These are phyloP conservation scores for Polypterus senegalus DNA, from an alignment of 2,113 vertebrate genomes.

Conservation along the genomic window DNA sequence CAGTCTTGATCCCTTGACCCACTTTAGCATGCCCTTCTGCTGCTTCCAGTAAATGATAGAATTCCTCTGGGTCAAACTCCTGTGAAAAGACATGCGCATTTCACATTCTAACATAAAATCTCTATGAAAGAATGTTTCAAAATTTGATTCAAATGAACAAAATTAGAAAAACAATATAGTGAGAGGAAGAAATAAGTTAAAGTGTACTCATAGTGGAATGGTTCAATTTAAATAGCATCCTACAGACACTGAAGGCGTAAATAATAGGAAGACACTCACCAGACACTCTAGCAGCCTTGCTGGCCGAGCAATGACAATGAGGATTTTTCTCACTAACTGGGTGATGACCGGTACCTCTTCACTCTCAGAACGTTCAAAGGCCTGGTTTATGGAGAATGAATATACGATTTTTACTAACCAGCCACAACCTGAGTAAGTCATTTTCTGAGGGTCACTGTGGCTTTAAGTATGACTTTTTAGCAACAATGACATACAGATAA, in stretches of 20 bases:
- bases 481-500: too few species aligned
- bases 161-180: too few species aligned
- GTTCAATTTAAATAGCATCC: background rate
- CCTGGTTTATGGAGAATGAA: conserved; percentile 39
- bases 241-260: too few species aligned
- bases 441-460: too few species aligned
- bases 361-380: conserved; percentile 82
- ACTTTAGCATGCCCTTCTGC: conserved; percentile 90
- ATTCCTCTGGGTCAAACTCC: conserved; percentile 95
- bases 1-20: conserved; percentile 81
- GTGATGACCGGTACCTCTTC: conserved; percentile 77
- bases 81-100: conserved; percentile 23
- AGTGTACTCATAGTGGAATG: too few species aligned
- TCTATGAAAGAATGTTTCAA: too few species aligned
- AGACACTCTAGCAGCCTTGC: conserved; percentile 88
- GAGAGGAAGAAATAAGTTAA: background rate
- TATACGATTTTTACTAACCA: too few species aligned
- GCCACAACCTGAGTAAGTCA: too few species aligned
- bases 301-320: conserved; percentile 86
- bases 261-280: conserved; percentile 44
- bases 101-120: too few species aligned
- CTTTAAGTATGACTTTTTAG: too few species aligned
- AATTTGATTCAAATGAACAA: too few species aligned
- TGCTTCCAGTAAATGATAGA: conserved; percentile 88
- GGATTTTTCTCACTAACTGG: conserved; percentile 80